These are phyloP conservation scores for Percopsis omiscomaycus DNA, from an alignment of 2,797 vertebrate genomes.

Conservation along the genomic window DNA sequence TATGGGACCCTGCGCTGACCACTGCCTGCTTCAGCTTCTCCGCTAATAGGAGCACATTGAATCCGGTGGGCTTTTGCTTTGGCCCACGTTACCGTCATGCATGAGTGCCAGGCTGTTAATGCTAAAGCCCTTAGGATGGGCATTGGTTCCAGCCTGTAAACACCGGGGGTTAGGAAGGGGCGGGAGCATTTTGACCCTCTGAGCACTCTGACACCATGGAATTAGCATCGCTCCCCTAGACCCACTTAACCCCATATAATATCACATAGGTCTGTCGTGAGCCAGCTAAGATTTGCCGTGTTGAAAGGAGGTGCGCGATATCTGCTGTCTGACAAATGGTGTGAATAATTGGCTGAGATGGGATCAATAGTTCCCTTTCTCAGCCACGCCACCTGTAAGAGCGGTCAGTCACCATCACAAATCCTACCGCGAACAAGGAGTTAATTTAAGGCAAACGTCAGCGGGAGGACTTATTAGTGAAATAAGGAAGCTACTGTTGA, in stretches of 20 bases:
- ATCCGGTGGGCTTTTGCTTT: constrained; percentile 56
- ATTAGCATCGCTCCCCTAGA: constrained; percentile 6
- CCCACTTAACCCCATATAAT: not conserved
- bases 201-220: not conserved
- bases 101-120: constrained; percentile 42
- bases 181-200: not conserved
- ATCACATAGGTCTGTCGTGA: not conserved
- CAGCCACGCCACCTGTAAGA: not conserved
- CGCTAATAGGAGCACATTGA: constrained; percentile 60
- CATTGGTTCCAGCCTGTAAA: constrained; percentile 39
- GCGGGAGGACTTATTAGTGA: not conserved
- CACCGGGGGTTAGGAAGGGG: constrained; percentile 1
- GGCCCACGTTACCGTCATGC: constrained; percentile 45
- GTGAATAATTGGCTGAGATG: constrained; percentile 34
- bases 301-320: not conserved
- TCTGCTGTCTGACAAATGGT: constrained; percentile 27
- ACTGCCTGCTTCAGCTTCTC: constrained; percentile 48
- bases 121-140: constrained; percentile 47
- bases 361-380: constrained; percentile 51
- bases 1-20: constrained; percentile 48
- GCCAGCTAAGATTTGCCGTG: not conserved
- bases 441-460: too few relatives aligned
- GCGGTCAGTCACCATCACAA: too few relatives aligned
- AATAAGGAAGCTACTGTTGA: not conserved
- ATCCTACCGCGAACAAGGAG: too few relatives aligned